Percentiles rank a stretch among this genome's conserved stretches.
These are phyloP conservation scores for Terebella lapidaria DNA, from an alignment of 2,888 invertebrate species.

Conservation along the genomic window DNA sequence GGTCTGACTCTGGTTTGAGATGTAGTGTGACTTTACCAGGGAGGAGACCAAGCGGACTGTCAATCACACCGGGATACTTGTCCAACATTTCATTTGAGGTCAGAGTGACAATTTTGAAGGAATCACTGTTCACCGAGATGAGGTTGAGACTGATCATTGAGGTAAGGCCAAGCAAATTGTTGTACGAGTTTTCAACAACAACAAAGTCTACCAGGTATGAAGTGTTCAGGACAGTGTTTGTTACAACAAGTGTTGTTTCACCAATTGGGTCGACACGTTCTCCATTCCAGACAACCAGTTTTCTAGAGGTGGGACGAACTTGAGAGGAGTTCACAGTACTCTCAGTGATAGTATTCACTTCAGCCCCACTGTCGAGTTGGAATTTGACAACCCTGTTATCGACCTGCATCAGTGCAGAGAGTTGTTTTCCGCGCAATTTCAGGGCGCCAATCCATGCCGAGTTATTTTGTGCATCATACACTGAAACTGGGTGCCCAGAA, in stretches of 20 bases:
- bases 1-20: not conserved
- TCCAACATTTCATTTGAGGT: not conserved
- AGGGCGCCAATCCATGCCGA: no score
- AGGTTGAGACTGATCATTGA: not conserved
- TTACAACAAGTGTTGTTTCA: not conserved
- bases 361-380: not conserved
- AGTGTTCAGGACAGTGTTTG: not conserved
- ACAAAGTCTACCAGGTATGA: not conserved
- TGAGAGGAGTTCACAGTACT: not conserved
- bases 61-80: not conserved
- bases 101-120: not conserved
- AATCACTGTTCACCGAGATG: not conserved
- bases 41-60: not conserved
- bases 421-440: no score
- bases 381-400: not conserved
- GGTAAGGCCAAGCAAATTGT: not conserved
- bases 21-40: not conserved
- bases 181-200: not conserved
- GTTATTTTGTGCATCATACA: no score
- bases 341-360: not conserved
- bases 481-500: no score
- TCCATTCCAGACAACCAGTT: not conserved
- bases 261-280: not conserved
- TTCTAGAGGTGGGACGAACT: not conserved
- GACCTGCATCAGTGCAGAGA: not conserved